Evolutionary conservation across 1,140 invertebrate genomes (phyloP).

Genomic region (Papilio dardanus): DNA sequence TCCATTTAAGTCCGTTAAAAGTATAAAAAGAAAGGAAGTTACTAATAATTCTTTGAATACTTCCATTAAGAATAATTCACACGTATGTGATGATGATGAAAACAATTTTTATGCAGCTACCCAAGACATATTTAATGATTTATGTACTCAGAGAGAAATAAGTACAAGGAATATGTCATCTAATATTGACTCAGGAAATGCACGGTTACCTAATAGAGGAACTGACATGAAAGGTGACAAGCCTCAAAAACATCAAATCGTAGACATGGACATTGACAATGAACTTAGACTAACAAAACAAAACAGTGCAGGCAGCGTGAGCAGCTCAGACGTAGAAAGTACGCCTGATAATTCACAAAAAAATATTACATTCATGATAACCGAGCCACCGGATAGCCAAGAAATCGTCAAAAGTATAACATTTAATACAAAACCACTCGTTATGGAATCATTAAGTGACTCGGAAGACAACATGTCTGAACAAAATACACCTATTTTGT

Average conservation of each 20-base stretch:
- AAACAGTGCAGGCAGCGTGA: constrained; percentile 49
- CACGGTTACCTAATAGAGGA: background rate
- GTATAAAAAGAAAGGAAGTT: constrained; percentile 47
- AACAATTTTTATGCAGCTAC: constrained; percentile 69
- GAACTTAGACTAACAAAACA: constrained; percentile 34
- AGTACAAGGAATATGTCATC: constrained; percentile 19
- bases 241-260: constrained; percentile 46
- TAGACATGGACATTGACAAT: constrained; percentile 46
- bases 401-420: constrained; percentile 64
- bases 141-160: constrained; percentile 60
- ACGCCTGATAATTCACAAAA: constrained; percentile 62
- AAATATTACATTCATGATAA: constrained; percentile 54
- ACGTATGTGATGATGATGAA: constrained; percentile 46
- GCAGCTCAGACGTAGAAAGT: constrained; percentile 55
- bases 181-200: constrained; percentile 21
- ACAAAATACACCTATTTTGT: constrained; percentile 48
- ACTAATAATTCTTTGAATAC: constrained; percentile 31
- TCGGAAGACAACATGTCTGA: constrained; percentile 58
- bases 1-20: constrained; percentile 52
- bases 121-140: constrained; percentile 69
- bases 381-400: constrained; percentile 65
- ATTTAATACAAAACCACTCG: constrained; percentile 39
- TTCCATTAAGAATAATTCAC: constrained; percentile 38
- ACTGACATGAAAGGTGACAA: background rate
- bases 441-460: constrained; percentile 58